A percentile compares a stretch with the other conserved stretches of the same genome.
Conservation (phyloP, 2,888 invertebrate species). For the Danaus chrysippus region DNA sequence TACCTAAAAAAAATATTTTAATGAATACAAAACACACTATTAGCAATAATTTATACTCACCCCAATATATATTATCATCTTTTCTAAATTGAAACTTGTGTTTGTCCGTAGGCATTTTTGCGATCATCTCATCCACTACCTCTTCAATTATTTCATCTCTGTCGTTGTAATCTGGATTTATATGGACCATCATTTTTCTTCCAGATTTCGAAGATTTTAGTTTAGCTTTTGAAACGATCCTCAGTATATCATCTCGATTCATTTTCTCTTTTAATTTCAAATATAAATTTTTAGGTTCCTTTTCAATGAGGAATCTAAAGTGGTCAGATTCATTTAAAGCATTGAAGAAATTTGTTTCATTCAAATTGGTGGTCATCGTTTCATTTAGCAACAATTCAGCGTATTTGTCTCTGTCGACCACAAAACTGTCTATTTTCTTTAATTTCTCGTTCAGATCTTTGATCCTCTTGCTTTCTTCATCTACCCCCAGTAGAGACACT, state of each 20-base stretch:
- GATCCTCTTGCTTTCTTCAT: slow-evolving; percentile 39
- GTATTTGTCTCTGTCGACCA: slow-evolving; percentile 47
- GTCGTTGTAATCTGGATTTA: slow-evolving; percentile 33
- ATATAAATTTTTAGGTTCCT: slow-evolving; percentile 53
- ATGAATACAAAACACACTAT: not conserved
- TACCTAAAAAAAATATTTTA: not conserved
- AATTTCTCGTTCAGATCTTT: slow-evolving; percentile 54
- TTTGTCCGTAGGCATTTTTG: slow-evolving; percentile 48
- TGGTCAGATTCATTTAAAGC: slow-evolving; percentile 54
- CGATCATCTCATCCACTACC: slow-evolving; percentile 57
- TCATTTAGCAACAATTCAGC: slow-evolving; percentile 45
- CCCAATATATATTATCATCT: slow-evolving; percentile 58
- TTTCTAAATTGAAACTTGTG: slow-evolving; percentile 45
- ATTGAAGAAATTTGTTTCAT: slow-evolving; percentile 56
- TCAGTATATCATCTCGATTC: slow-evolving; percentile 62
- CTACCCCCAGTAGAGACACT: slow-evolving; percentile 34
- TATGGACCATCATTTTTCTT: slow-evolving; percentile 45
- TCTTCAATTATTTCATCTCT: slow-evolving; percentile 39
- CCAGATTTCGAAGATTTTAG: slow-evolving; percentile 44
- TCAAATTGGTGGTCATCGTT: slow-evolving; percentile 45
- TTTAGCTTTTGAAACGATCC: slow-evolving; percentile 42
- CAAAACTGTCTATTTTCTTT: slow-evolving; percentile 47
- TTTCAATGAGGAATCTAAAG: slow-evolving; percentile 41
- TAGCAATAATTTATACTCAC: slow-evolving; percentile 37
- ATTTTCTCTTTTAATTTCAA: slow-evolving; percentile 61